Percentiles rank a stretch among this genome's conserved stretches.
phyloP scores from a whole-genome alignment of 2,888 invertebrate species.

The Plutella xylostella region DNA sequence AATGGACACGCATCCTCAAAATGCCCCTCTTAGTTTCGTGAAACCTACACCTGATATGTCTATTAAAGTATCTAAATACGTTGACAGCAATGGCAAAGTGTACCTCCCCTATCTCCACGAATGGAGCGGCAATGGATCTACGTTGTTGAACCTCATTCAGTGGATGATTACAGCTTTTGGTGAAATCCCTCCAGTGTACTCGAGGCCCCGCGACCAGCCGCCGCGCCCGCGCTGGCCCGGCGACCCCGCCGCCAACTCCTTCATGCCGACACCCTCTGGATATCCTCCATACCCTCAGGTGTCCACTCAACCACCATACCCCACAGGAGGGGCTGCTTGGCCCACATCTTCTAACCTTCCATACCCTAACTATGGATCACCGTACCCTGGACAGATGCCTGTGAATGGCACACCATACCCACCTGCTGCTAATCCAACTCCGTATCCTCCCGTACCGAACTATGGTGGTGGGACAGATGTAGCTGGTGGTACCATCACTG shows the following conservation, averaged over 20 bases:
- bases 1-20: slow-evolving; percentile 96
- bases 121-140: slow-evolving; percentile 87
- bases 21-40: slow-evolving; percentile 95
- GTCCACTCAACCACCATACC: slow-evolving; percentile 42
- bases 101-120: slow-evolving; percentile 97
- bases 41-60: slow-evolving; percentile 96
- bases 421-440: slow-evolving; percentile 30
- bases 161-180: slow-evolving; percentile 94
- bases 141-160: slow-evolving; percentile 89
- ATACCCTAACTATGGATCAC: slow-evolving; percentile 44
- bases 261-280: slow-evolving; percentile 57
- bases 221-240: slow-evolving; percentile 73
- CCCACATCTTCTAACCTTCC: slow-evolving; percentile 33
- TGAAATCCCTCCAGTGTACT: slow-evolving; percentile 94
- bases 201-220: slow-evolving; percentile 72
- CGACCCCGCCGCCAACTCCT: slow-evolving; percentile 59
- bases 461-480: slow-evolving; percentile 44
- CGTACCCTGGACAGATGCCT: slow-evolving; percentile 20
- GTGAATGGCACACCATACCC: slow-evolving; percentile 36
- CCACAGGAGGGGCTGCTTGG: slow-evolving; percentile 56
- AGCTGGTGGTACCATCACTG: slow-evolving; percentile 86
- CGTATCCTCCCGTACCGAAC: slow-evolving; percentile 37
- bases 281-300: slow-evolving; percentile 49
- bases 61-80: slow-evolving; percentile 93
- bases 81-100: slow-evolving; percentile 95